Evolutionary conservation across 92 coral and sea anemone genomes (phyloP), one percentile per base, ranked within the genome.

Genomic region (Umimayanthus kanabou): DNA sequence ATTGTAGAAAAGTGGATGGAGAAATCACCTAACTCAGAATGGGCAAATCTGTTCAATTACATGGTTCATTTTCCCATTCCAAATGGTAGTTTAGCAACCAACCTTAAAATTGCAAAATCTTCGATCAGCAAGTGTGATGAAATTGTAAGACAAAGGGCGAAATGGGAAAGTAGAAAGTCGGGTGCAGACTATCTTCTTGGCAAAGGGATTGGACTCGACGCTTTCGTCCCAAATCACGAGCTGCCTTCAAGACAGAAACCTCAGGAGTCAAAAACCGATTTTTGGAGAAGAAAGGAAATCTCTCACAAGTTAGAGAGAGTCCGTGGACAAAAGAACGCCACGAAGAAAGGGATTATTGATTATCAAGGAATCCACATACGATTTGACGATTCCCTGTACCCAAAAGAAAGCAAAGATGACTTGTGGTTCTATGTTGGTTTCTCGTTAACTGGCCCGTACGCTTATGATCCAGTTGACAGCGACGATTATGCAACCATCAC

Each of bases 371-470:
- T 92, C 64, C 92, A 89, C 9, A 81, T 92, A 33, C 88, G 79
- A 18, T 92, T 92, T 47, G 94, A 92, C 49, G 80, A 92, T 78
- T 79, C 83, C 1, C 87, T 88, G 9, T 92, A 92, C 66, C 94
- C 94, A 61, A 81, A 92, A 7, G 89, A 92, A 78, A 92, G 94
- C 78, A 89, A 90, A 72, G 94, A 92, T 37, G 92, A 92, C 72
- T 80, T 92, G 80, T 92, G 92, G 94, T 92, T 92, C 75, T 92
- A 90, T 49, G 82, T 92, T 71, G 94, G 94, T 23, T 92, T 92
- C 67, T 76, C 94, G n/a, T 73, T 92, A 13, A 84, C 88, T 72
- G 94, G 94, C 6, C 94, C 94, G 20, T 92, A 92, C 47, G 94
- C 94, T n/a, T 92, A 86, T 76, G 94, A 92, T 66, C 94, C 94